Percentiles rank a stretch among this genome's conserved stretches.
Evolutionary conservation across 37 sponge, comb jelly and placozoan species (phyloP).

Genomic region (Ianthella basta): DNA sequence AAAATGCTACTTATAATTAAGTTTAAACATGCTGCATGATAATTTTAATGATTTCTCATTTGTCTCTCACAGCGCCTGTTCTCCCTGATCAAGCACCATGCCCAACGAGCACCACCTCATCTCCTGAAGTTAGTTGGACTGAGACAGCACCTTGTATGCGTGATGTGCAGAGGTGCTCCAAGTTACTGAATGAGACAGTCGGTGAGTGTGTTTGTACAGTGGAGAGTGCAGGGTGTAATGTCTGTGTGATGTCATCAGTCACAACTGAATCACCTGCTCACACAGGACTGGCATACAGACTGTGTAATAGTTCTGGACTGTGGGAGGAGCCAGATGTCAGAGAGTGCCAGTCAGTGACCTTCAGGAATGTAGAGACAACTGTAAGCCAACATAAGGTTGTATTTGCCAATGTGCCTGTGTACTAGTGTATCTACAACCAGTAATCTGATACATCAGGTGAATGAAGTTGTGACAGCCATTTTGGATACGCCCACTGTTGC

Average conservation of each 20-base stretch:
- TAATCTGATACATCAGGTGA: background rate
- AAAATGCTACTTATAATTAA: too few relatives aligned
- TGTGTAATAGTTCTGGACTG: background rate
- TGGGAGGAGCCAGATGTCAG: slow-evolving; percentile 17
- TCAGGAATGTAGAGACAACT: background rate
- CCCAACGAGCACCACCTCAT: background rate
- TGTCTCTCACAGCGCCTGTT: too few relatives aligned
- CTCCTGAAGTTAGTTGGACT: background rate
- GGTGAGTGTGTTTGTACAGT: background rate
- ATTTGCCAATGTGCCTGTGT: too few relatives aligned
- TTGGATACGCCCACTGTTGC: background rate
- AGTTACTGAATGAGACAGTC: background rate
- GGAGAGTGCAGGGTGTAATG: background rate
- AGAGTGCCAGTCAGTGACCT: slow-evolving; percentile 12
- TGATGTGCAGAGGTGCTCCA: background rate
- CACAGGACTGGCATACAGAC: slow-evolving; percentile 12
- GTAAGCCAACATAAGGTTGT: too few relatives aligned
- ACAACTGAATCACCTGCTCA: too few relatives aligned
- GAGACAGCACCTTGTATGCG: background rate
- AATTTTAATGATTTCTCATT: too few relatives aligned
- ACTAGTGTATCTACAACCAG: too few relatives aligned
- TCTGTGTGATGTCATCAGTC: background rate
- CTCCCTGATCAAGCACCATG: too few relatives aligned
- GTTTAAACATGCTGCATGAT: too few relatives aligned
- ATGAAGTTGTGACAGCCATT: background rate